These are phyloP conservation scores for Volucella inanis DNA, from an alignment of 2,888 invertebrate species.

Conservation along the genomic window DNA sequence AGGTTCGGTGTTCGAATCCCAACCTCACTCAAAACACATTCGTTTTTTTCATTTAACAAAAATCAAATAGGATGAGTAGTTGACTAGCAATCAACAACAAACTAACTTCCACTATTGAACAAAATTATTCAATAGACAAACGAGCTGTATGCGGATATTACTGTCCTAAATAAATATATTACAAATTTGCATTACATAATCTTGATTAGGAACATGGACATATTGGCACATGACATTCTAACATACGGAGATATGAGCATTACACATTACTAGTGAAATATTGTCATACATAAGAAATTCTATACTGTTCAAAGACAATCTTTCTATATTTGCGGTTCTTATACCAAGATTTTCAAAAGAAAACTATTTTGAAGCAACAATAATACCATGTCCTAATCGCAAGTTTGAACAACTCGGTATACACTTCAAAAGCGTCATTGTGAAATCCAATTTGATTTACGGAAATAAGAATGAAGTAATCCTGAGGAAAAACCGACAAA, in stretches of 20 bases:
- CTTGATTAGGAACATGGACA: too few species aligned
- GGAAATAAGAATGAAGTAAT: background rate
- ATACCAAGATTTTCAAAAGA: background rate
- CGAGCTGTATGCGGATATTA: background rate
- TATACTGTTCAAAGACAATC: background rate
- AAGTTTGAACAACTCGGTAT: background rate
- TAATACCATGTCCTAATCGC: background rate
- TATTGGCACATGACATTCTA: too few species aligned
- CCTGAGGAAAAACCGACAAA: background rate
- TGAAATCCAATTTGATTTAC: background rate
- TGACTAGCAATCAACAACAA: slow-evolving; percentile 5
- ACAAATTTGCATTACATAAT: too few species aligned
- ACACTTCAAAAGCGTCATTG: too few species aligned
- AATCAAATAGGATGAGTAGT: too few species aligned
- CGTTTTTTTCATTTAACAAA: too few species aligned
- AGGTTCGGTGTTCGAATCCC: too few species aligned
- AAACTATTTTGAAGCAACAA: background rate
- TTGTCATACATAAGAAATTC: background rate
- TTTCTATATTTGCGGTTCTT: background rate
- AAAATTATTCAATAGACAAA: background rate
- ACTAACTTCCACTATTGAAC: background rate
- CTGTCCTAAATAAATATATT: too few species aligned
- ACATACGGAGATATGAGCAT: too few species aligned
- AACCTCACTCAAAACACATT: too few species aligned
- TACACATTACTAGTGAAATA: background rate